phyloP scores from a whole-genome alignment of 2,888 invertebrate species.

The Protophormia terraenovae region DNA sequence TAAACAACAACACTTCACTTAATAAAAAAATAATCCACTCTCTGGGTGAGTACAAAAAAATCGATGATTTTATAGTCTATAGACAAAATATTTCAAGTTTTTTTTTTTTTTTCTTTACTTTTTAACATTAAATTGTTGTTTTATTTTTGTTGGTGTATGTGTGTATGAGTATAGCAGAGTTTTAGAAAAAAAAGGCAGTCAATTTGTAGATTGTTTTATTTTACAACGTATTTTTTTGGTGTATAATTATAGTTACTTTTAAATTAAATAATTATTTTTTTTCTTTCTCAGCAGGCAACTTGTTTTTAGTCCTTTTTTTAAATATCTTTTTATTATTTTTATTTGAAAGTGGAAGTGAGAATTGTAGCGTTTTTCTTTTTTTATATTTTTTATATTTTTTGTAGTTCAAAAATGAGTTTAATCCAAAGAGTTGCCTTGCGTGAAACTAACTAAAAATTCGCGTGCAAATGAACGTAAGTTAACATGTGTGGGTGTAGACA shows the following conservation, averaged over 20 bases:
- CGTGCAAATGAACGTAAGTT: slow-evolving; percentile 36
- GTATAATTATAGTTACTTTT: slow-evolving; percentile 16
- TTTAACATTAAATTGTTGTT: background rate
- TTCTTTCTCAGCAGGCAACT: background rate
- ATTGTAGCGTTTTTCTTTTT: slow-evolving; percentile 32
- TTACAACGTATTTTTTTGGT: slow-evolving; percentile 17
- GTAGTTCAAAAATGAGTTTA: slow-evolving; percentile 43
- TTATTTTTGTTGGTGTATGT: background rate
- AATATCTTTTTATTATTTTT: background rate
- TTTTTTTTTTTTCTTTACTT: slow-evolving; percentile 1
- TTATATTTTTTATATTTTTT: background rate
- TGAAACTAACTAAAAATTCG: slow-evolving; percentile 63
- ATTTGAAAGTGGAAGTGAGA: slow-evolving; percentile 32
- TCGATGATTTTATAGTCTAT: slow-evolving; percentile 67
- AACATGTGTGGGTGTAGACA: slow-evolving; percentile 33
- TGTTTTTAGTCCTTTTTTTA: background rate
- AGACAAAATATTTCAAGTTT: slow-evolving; percentile 51
- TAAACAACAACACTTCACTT: slow-evolving; percentile 13
- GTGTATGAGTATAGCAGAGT: background rate
- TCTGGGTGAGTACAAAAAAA: slow-evolving; percentile 51
- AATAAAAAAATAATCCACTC: slow-evolving; percentile 1
- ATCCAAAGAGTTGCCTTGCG: slow-evolving; percentile 67
- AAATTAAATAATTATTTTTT: background rate
- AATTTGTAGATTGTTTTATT: slow-evolving; percentile 59
- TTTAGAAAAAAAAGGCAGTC: slow-evolving; percentile 54